phyloP scores from a whole-genome alignment of 2,113 vertebrate species.

The Apaloderma vittatum region DNA sequence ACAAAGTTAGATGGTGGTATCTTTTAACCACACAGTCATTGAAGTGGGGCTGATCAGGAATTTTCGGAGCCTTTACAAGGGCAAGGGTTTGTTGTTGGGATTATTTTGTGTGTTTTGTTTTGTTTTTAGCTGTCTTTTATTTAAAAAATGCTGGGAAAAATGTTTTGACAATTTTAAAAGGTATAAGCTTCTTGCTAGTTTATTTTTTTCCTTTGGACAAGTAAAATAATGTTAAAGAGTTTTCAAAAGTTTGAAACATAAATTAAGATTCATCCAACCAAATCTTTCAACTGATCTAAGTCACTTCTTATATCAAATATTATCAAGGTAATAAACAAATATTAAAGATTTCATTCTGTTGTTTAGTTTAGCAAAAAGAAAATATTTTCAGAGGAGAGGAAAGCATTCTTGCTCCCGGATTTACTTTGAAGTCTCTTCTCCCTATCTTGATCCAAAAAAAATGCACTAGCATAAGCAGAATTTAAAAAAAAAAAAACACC shows the following conservation, averaged over 20 bases:
- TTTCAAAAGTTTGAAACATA: neutral
- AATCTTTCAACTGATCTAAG: constrained; percentile 8
- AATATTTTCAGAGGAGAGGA: neutral
- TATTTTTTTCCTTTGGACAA: neutral
- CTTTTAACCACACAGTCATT: neutral
- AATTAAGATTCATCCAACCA: neutral
- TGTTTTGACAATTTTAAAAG: neutral
- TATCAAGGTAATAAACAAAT: constrained; percentile 13
- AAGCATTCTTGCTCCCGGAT: neutral
- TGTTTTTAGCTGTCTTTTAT: neutral
- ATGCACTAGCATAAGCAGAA: neutral
- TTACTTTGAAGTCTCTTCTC: constrained; percentile 3
- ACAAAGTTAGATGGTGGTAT: neutral
- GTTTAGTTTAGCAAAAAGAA: neutral
- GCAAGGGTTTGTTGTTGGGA: neutral
- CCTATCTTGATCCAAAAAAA: neutral
- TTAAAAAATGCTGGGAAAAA: neutral
- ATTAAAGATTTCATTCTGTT: neutral
- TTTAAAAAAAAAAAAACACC: neutral
- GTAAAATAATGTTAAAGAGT: neutral
- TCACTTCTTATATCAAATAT: neutral
- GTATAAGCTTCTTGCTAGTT: neutral
- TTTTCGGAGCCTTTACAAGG: neutral
- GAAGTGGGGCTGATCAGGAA: neutral
- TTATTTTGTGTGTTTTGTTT: neutral